Conservation (phyloP, 2,797 vertebrate species). For the Anguilla pacifica region DNA sequence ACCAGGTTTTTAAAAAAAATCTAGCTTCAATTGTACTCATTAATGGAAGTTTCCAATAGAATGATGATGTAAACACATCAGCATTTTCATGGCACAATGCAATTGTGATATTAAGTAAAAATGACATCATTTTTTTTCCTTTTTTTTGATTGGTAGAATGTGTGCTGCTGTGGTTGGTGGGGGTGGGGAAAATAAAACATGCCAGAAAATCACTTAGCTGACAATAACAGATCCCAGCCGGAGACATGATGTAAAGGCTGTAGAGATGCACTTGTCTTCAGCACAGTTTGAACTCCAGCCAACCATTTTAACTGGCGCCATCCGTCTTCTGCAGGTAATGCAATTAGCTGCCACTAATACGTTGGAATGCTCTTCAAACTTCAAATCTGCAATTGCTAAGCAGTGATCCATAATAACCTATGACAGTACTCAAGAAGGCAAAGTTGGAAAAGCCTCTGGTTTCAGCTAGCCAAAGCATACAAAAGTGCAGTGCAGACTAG, state of each 20-base stretch:
- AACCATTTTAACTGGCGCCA: slow-evolving; percentile 81
- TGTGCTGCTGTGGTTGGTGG: slow-evolving; percentile 19
- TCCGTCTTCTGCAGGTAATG: slow-evolving; percentile 83
- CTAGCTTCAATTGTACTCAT: background rate
- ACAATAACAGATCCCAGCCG: slow-evolving; percentile 76
- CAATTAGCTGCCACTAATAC: slow-evolving; percentile 85
- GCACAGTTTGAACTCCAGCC: slow-evolving; percentile 73
- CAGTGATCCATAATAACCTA: slow-evolving; percentile 76
- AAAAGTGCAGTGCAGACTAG: slow-evolving; percentile 54
- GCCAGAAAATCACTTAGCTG: slow-evolving; percentile 81
- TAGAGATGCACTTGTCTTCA: slow-evolving; percentile 79
- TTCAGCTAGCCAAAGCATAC: slow-evolving; percentile 56
- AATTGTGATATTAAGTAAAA: slow-evolving; percentile 2
- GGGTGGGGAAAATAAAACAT: slow-evolving; percentile 63
- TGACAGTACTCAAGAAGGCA: slow-evolving; percentile 73
- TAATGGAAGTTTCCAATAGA: background rate
- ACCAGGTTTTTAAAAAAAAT: background rate
- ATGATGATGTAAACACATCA: background rate
- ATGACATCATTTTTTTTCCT: slow-evolving; percentile 18
- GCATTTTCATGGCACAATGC: background rate
- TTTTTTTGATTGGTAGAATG: slow-evolving; percentile 46
- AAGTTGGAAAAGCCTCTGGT: slow-evolving; percentile 63
- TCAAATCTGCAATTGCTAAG: slow-evolving; percentile 81
- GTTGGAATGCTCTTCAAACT: slow-evolving; percentile 81
- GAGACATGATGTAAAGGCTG: slow-evolving; percentile 77